Evolutionary conservation across 2,797 vertebrate genomes (phyloP).

Genomic region (Graptemys geographica): DNA sequence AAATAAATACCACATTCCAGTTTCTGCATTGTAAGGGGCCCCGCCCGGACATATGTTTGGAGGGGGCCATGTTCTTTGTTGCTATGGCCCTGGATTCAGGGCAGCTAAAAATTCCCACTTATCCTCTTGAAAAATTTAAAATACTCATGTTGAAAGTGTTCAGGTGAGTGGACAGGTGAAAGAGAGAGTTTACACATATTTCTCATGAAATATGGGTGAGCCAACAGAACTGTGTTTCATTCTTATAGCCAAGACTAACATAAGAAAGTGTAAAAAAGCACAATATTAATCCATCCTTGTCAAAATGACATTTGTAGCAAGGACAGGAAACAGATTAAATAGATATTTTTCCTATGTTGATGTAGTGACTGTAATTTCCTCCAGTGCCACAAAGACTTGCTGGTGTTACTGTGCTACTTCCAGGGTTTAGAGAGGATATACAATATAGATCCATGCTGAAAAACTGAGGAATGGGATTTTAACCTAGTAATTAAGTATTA

Average conservation of each 20-base stretch:
- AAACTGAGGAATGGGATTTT: neutral
- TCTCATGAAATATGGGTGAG: neutral
- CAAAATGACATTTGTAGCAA: neutral
- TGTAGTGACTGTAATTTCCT: neutral
- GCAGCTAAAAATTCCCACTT: neutral
- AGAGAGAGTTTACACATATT: neutral
- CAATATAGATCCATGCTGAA: neutral
- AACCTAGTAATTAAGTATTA: neutral
- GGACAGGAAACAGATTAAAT: neutral
- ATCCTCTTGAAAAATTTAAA: neutral
- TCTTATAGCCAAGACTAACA: neutral
- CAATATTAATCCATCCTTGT: neutral
- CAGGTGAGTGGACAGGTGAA: neutral
- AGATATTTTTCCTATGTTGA: fast-evolving
- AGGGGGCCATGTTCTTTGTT: too few relatives aligned
- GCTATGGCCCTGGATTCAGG: neutral
- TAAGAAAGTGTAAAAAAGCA: neutral
- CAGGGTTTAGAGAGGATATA: neutral
- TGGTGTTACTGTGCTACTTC: neutral
- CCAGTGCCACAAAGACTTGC: fast-evolving
- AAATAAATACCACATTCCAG: too few relatives aligned
- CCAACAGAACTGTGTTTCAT: neutral
- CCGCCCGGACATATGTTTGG: too few relatives aligned
- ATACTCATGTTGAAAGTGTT: fast-evolving
- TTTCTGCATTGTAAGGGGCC: too few relatives aligned